Base-by-base conservation (phyloP, 35 echinoderm and acorn worm genomes). In the Heliocidaris tuberculata region DNA sequence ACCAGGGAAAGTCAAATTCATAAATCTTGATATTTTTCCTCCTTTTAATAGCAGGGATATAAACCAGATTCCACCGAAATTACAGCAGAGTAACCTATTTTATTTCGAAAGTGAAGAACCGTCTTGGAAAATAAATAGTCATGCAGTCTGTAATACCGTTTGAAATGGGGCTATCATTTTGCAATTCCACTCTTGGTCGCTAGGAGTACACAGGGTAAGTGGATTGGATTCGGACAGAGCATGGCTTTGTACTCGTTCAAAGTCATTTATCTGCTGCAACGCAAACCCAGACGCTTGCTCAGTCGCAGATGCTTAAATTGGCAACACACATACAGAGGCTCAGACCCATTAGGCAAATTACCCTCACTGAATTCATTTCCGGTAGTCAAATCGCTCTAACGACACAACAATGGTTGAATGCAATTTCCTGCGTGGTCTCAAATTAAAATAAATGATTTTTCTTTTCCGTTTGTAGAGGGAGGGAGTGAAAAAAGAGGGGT, bases 311-410 rank as follows among this genome's bases (percentile, higher is more conserved):
- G 65, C 65, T 78, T 78, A 78, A 78, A 78, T 78, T n/a, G 65
- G 65, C 65, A 78, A 78, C 65, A 78, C 27, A 29, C 65, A 78
- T 78, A 78, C 65, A 78, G 65, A 19, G 65, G 87, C 87, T 30
- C 19, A 48, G 31, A 89, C 47, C 87, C 87, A 89, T 89, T 89
- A 89, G 87, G 12, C 31, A 89, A 89, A 89, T 89, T 89, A 89
- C 87, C 31, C 87, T 9, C 19, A 47, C 19, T 32, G 29, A n/a
- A n/a, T 89, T 89, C 87, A 48, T 89, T 89, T 89, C 87, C 87
- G 87, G 87, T 89, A 48, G 31, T 78, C 87, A 89, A 89, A 47
- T 89, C 17, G 31, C 31, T 89, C 87, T 17, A 17, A 32, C 31
- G 87, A 32, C 29, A 47, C 87, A 88, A 88, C 86, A 89, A 89